phyloP scores from a whole-genome alignment of 2,797 vertebrate genomes.

The Allobates femoralis region DNA sequence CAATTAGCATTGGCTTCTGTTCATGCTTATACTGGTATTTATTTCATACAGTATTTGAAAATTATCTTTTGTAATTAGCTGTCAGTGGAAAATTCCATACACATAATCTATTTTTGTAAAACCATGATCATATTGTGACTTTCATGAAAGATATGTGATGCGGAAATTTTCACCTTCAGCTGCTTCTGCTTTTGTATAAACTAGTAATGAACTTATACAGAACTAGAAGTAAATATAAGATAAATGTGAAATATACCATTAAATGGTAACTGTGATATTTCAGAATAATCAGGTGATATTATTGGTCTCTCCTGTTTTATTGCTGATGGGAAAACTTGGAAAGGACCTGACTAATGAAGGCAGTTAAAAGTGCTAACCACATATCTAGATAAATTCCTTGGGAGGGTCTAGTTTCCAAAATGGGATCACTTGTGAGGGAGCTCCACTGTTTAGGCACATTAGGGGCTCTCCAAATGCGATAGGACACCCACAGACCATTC shows the following conservation, averaged over 20 bases:
- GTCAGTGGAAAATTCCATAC: slow-evolving; percentile 20
- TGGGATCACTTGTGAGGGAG: too few species aligned
- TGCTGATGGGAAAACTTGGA: too few species aligned
- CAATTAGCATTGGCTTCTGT: neutral
- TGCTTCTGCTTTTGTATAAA: neutral
- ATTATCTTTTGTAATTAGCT: slow-evolving; percentile 4
- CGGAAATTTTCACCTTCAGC: neutral
- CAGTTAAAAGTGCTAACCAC: too few species aligned
- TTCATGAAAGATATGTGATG: neutral
- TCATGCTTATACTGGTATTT: neutral
- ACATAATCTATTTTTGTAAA: neutral
- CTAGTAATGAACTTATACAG: neutral
- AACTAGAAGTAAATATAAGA: neutral
- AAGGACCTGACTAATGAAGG: too few species aligned
- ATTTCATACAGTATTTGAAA: neutral
- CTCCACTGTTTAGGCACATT: too few species aligned
- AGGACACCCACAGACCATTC: too few species aligned
- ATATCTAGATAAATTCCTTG: too few species aligned
- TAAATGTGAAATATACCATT: neutral
- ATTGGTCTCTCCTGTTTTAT: too few species aligned
- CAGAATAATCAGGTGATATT: too few species aligned
- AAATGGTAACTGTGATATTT: too few species aligned
- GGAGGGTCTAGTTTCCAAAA: too few species aligned
- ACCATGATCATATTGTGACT: neutral
- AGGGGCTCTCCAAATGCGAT: too few species aligned